Evolutionary conservation across 2,797 vertebrate species (phyloP).

Genomic region (Sebastiscus albofasciatus): DNA sequence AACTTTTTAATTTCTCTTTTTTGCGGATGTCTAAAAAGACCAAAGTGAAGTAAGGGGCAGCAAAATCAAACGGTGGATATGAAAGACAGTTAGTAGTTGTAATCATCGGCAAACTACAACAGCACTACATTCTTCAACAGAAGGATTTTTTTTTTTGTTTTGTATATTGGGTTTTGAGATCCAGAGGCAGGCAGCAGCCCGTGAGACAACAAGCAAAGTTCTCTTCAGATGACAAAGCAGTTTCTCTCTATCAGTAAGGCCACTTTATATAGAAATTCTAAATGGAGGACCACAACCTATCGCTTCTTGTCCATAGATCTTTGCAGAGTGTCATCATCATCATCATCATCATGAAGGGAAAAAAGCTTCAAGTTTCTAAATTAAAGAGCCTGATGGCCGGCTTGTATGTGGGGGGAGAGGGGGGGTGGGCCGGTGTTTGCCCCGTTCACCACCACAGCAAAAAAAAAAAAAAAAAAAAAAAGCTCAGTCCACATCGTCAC

Average conservation of each 20-base stretch:
- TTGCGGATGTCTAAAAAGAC: conserved; percentile 56
- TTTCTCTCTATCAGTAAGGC: conserved; percentile 89
- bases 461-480: conserved; percentile 13
- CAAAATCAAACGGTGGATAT: conserved; percentile 57
- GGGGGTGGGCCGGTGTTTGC: conserved; percentile 73
- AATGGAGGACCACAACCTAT: conserved; percentile 86
- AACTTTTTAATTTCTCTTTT: conserved; percentile 70
- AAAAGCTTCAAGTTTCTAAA: conserved; percentile 71
- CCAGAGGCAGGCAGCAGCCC: conserved; percentile 80
- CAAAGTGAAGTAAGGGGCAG: conserved; percentile 36
- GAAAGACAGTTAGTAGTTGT: conserved; percentile 67
- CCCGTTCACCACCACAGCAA: conserved; percentile 80
- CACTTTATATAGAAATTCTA: conserved; percentile 92
- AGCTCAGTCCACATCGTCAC: conserved; percentile 89
- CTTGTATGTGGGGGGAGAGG: conserved; percentile 65
- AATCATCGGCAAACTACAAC: conserved; percentile 84
- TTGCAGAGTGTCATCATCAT: conserved; percentile 58
- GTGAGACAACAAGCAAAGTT: conserved; percentile 73
- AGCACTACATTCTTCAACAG: conserved; percentile 80
- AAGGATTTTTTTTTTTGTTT: conserved; percentile 37
- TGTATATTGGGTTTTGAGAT: conserved; percentile 62
- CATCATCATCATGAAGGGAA: conserved; percentile 14
- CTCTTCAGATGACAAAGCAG: conserved; percentile 84
- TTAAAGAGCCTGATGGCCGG: conserved; percentile 86
- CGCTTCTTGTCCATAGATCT: conserved; percentile 83